Evolutionary conservation across 2,797 vertebrate genomes (phyloP).

Genomic region (Pangasius macronema): DNA sequence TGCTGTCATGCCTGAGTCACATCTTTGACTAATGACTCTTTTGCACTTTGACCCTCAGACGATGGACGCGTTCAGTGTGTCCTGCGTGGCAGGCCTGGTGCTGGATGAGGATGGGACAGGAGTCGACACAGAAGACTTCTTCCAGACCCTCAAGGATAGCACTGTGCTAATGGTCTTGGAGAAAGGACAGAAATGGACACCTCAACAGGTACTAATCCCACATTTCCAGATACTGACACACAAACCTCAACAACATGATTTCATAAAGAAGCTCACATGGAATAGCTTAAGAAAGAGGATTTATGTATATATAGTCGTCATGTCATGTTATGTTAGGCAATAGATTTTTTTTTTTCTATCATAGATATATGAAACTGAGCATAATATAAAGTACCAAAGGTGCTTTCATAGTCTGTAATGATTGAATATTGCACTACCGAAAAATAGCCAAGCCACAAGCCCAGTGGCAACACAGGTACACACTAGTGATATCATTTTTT

Average conservation of each 20-base stretch:
- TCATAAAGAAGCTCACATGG: not conserved
- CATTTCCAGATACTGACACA: not conserved
- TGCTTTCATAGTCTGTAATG: constrained; percentile 2
- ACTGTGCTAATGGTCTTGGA: constrained; percentile 83
- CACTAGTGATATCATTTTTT: constrained; percentile 4
- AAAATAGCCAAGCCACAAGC: constrained; percentile 20
- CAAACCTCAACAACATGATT: not conserved
- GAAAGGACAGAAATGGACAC: constrained; percentile 83
- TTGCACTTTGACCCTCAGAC: constrained; percentile 67
- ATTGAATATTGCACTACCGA: constrained; percentile 34
- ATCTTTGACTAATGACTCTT: not conserved
- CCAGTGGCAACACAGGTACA: not conserved
- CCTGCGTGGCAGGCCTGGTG: constrained; percentile 72
- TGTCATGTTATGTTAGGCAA: not conserved
- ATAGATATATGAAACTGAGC: not conserved
- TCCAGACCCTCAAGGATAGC: constrained; percentile 82
- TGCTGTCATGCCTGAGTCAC: not conserved
- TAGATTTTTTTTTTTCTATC: not conserved
- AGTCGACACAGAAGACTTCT: constrained; percentile 89
- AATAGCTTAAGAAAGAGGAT: not conserved
- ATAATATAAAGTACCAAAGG: constrained; percentile 11
- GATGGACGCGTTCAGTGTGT: constrained; percentile 67
- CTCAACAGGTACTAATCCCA: constrained; percentile 67
- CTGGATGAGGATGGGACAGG: constrained; percentile 91
- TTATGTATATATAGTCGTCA: not conserved